Conservation (phyloP, 2,888 invertebrate genomes). For the Limnephilus marmoratus region DNA sequence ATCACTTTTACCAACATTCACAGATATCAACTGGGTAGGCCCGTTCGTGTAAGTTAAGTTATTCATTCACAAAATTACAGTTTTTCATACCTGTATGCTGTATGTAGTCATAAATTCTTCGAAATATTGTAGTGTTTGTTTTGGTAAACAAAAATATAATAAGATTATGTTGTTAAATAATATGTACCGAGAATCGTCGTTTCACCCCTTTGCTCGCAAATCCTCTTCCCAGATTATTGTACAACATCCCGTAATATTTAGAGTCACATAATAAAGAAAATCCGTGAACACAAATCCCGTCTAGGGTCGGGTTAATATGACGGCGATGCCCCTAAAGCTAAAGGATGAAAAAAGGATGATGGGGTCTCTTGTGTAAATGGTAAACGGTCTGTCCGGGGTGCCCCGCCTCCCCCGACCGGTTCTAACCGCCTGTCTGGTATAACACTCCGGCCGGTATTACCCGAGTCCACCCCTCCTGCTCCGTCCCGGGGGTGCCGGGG, state of each 20-base stretch:
- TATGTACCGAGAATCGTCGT: not conserved
- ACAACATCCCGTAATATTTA: not conserved
- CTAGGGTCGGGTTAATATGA: conserved; percentile 16
- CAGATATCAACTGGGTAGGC: not conserved
- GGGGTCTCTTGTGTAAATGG: conserved; percentile 8
- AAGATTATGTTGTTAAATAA: not conserved
- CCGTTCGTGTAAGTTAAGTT: not conserved
- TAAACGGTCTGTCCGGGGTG: conserved; percentile 6
- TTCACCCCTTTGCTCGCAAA: not conserved
- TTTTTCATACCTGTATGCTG: not conserved
- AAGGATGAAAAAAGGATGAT: conserved; percentile 36
- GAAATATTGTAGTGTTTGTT: not conserved
- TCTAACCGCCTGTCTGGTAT: not conserved
- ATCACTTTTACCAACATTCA: too few species aligned
- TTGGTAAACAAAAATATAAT: not conserved
- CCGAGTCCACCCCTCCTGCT: not conserved
- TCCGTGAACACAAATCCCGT: conserved; percentile 28
- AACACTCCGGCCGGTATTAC: not conserved
- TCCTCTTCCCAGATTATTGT: not conserved
- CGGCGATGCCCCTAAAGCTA: conserved; percentile 28
- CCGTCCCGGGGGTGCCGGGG: not conserved
- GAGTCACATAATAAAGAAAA: conserved; percentile 35
- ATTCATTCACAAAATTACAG: not conserved
- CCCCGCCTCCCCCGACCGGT: not conserved
- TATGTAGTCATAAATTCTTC: too few species aligned